Evolutionary conservation across 2,113 vertebrate genomes (phyloP), one percentile per base, ranked within the genome.

Genomic region (Mastomys coucha): DNA sequence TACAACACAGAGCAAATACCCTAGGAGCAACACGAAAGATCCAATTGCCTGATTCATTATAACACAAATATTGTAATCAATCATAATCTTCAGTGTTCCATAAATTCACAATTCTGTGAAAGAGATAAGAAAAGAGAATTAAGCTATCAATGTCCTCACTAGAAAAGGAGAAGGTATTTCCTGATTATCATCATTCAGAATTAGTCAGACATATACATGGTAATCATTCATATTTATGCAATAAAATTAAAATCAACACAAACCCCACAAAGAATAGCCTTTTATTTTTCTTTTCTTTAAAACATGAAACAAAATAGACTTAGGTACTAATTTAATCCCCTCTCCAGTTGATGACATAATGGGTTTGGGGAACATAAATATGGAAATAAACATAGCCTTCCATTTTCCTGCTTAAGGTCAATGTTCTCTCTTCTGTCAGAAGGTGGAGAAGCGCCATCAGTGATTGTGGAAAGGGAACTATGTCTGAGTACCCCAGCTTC

Each of bases 231-330:
- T 90, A 91, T 98, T 98, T 98, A 98, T 97, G 86, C 93, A 97
- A 89, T 98, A 98, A 97, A 96, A 89, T 95, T 95, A 98, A 98
- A 98, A 97, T 98, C 98, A 98, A 98, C 97, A 97, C 26, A 94
- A 96, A 98, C 33, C 45, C 73, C 84, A 73, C 53, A 94, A 87
- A 51, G 58, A 92, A 86, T 22, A 97, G 92, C 20, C 84, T 95
- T 96, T 98, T 96, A 97, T 95, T 97, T 95, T 96, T 90, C 63
- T 97, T 97, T 97, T 75, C 67, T 69, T 11, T 69, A 94, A 94
- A 84, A 93, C 88, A 69, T 97, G 80, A 86, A 97, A 97, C 95
- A 97, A 97, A 95, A 92, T 75, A 97, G 92, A 92, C 72, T 88
- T 97, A 93, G 88, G 65, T 73, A 12, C 86, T 98, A 91, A 98